Base-by-base conservation (phyloP, 2,113 vertebrate genomes). In the Chionis minor region DNA sequence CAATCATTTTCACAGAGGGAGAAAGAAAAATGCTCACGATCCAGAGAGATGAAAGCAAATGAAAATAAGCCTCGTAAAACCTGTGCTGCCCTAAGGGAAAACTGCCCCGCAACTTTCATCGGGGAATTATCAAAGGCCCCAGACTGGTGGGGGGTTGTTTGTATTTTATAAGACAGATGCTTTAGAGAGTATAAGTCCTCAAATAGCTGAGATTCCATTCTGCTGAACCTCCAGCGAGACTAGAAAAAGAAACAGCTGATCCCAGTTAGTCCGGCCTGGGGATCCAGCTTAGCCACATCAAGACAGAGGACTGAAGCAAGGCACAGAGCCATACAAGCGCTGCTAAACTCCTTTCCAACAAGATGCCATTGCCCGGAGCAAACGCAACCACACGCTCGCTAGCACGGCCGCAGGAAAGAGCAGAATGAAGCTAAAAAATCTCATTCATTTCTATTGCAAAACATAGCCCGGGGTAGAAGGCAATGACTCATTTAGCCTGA, bases 181-280 rank as follows among this genome's bases (percentile, higher is more conserved):
- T 95, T 98, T 92, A 95, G 84, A 95, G 96, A 95, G 54, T 92
- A 56, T 90, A 97, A 97, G 86, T 75, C 86, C 87, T 96, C 92
- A 94, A 71, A 96, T 74, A 97, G 88, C 40, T 97, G 84, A 95
- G 85, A 96, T 97, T 96, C 92, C 95, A 82, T 87, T 94, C 95
- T 95, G 79, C 82, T 95, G 70, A 94, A 88, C 91, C 56, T 94
- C 80, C 38, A 65, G 75, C 0, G 2, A 94, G 79, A 80, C 79
- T 66, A 58, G 91, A 91, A 96, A 95, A 96, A 97, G 89, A 94
- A 91, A 97, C 80, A 96, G 80, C 92, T 94, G 90, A 97, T 91
- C 81, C 85, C 84, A 94, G 59, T 96, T 74, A 96, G 94, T 42
- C 80, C 78, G 15, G 90, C 89, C 14, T 54, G 33, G 69, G 95